Percentiles rank a stretch among this genome's conserved stretches.
Conservation (phyloP, 2,888 invertebrate species). For the Tyria jacobaeae region DNA sequence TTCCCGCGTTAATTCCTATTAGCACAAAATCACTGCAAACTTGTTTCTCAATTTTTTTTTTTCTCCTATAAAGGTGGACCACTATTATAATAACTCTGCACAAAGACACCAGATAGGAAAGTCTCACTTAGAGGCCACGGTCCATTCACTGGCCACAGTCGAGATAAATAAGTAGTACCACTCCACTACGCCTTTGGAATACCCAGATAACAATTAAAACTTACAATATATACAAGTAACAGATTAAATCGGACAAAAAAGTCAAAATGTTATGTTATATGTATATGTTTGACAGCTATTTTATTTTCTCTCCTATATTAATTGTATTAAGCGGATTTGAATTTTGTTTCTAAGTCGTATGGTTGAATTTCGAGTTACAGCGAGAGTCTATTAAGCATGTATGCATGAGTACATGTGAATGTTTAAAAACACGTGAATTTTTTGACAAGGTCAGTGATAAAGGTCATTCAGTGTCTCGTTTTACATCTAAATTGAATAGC, state of each 20-base stretch:
- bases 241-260: neutral
- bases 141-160: conserved; percentile 42
- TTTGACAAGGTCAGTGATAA: conserved; percentile 16
- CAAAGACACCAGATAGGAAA: conserved; percentile 71
- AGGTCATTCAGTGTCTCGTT: conserved; percentile 10
- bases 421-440: conserved; percentile 8
- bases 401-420: neutral
- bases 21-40: conserved; percentile 15
- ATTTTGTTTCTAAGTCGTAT: neutral
- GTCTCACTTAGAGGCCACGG: conserved; percentile 77
- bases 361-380: conserved; percentile 3
- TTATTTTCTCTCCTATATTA: neutral
- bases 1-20: conserved; percentile 15
- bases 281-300: neutral
- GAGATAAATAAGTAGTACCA: conserved; percentile 35
- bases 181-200: conserved; percentile 38
- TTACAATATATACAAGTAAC: neutral
- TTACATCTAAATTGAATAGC: neutral
- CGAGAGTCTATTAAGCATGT: neutral
- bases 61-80: conserved; percentile 55
- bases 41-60: conserved; percentile 35
- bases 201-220: neutral
- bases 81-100: conserved; percentile 48
- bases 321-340: neutral
- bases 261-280: neutral